These are phyloP conservation scores for Brachypalpus laphriformis DNA, from an alignment of 2,888 invertebrate species.

Conservation along the genomic window DNA sequence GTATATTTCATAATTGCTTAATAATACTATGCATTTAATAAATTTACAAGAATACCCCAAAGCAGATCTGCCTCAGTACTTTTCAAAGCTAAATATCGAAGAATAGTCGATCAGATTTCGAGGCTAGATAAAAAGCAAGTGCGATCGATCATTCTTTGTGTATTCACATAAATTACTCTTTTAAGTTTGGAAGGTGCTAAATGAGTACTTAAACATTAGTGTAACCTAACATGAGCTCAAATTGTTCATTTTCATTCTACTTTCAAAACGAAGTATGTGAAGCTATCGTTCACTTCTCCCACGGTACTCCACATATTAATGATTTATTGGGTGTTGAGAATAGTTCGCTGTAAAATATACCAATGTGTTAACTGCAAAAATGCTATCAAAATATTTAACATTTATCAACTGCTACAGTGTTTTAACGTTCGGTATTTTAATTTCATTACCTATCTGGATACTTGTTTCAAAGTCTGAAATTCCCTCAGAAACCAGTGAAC, in stretches of 20 bases:
- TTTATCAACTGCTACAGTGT: background rate
- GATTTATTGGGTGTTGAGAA: background rate
- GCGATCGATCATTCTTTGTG: background rate
- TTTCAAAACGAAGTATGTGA: background rate
- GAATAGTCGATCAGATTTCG: too few relatives aligned
- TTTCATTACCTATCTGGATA: background rate
- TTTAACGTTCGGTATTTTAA: background rate
- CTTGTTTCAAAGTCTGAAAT: background rate
- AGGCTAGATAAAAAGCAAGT: background rate
- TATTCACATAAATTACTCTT: background rate
- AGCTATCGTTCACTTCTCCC: background rate
- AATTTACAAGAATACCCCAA: too few relatives aligned
- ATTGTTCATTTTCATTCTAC: background rate
- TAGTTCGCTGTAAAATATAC: background rate
- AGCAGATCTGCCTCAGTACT: too few relatives aligned
- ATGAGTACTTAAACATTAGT: background rate
- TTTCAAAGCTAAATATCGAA: too few relatives aligned
- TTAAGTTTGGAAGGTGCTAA: slow-evolving; percentile 25
- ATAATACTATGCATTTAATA: too few relatives aligned
- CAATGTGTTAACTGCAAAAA: background rate
- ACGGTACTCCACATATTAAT: background rate
- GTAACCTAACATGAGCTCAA: too few relatives aligned
- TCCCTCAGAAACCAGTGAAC: background rate
- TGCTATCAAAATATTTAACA: background rate
- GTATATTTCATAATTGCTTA: too few relatives aligned